Evolutionary conservation across 2,113 vertebrate genomes (phyloP).

Genomic region (Pteropus alecto): DNA sequence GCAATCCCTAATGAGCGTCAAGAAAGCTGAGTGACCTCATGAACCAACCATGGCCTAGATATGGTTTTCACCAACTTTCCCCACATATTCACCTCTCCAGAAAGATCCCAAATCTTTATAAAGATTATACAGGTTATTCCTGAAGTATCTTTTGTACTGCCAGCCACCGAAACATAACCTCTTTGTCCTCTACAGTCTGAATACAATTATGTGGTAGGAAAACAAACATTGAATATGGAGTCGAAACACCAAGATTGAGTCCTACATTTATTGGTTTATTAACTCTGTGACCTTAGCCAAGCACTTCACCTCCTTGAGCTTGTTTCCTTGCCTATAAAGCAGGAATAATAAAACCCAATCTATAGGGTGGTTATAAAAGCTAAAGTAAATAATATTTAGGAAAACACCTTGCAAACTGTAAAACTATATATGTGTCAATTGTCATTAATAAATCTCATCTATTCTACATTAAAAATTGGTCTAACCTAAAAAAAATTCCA

Average conservation of each 20-base stretch:
- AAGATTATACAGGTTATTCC: constrained; percentile 34
- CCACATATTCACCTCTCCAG: neutral
- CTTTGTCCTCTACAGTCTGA: neutral
- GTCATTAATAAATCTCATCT: neutral
- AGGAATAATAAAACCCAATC: neutral
- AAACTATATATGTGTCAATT: neutral
- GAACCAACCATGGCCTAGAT: neutral
- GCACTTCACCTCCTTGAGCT: neutral
- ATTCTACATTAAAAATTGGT: neutral
- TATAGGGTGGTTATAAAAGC: neutral
- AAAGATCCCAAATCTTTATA: neutral
- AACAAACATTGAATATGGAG: neutral
- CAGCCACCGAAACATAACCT: neutral
- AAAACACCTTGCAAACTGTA: neutral
- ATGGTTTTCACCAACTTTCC: neutral
- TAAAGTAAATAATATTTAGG: constrained; percentile 21
- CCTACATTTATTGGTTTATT: neutral
- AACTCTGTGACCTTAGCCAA: neutral
- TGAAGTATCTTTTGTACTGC: neutral
- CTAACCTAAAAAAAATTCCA: neutral
- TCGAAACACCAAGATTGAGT: neutral
- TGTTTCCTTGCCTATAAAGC: constrained; percentile 39
- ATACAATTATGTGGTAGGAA: neutral
- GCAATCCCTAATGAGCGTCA: neutral
- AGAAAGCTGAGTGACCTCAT: neutral